Evolutionary conservation across 2,113 vertebrate species (phyloP).

Genomic region (Cricetomys ansorgei): DNA sequence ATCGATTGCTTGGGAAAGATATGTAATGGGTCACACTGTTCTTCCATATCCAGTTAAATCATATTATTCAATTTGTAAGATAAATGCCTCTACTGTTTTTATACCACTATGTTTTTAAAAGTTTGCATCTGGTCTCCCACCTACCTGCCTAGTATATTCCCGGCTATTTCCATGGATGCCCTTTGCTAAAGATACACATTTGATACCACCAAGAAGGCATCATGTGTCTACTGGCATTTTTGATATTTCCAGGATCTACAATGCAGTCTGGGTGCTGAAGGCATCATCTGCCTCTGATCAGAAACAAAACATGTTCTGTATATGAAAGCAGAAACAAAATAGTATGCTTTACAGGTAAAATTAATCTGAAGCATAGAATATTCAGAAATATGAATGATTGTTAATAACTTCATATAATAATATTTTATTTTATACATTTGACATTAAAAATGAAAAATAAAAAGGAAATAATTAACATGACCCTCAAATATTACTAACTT

Average conservation of each 20-base stretch:
- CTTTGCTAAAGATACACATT: constrained; percentile 64
- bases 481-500: not conserved
- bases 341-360: not conserved
- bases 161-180: constrained; percentile 70
- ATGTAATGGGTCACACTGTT: constrained; percentile 44
- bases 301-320: constrained; percentile 47
- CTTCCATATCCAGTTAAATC: constrained; percentile 50
- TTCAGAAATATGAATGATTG: constrained; percentile 12
- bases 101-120: constrained; percentile 70
- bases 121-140: constrained; percentile 67
- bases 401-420: constrained; percentile 9
- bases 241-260: constrained; percentile 66
- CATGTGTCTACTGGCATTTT: constrained; percentile 63
- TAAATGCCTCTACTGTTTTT: constrained; percentile 53
- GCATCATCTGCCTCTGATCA: constrained; percentile 63
- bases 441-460: constrained; percentile 42
- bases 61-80: constrained; percentile 50
- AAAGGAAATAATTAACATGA: not conserved
- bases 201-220: constrained; percentile 58
- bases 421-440: not conserved
- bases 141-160: constrained; percentile 59
- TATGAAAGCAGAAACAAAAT: constrained; percentile 19
- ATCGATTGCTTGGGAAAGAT: constrained; percentile 10
- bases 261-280: constrained; percentile 46
- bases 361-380: not conserved